Conservation (phyloP, 1,140 invertebrate species). For the Drosophila kanapiae region DNA sequence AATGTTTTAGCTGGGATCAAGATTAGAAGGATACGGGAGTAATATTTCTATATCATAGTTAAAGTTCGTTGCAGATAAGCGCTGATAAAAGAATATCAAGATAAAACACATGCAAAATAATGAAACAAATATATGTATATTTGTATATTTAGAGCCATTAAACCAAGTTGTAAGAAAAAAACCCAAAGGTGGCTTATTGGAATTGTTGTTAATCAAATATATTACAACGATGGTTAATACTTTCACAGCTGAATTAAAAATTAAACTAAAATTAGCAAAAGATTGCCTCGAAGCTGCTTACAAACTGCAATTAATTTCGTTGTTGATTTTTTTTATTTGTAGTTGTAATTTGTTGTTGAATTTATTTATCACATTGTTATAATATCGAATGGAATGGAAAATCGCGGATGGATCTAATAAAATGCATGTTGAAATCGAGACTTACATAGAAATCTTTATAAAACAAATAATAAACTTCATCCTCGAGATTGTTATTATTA, state of each 20-base stretch:
- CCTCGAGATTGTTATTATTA: slow-evolving; percentile 75
- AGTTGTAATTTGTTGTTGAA: not conserved
- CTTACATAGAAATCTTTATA: slow-evolving; percentile 84
- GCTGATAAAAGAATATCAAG: not conserved
- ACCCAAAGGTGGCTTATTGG: not conserved
- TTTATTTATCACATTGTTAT: not conserved
- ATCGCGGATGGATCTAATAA: not conserved
- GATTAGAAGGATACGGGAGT: slow-evolving; percentile 8
- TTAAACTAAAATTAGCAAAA: not conserved
- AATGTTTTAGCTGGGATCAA: not conserved
- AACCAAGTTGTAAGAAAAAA: not conserved
- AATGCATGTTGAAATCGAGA: slow-evolving; percentile 17
- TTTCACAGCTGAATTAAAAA: not conserved
- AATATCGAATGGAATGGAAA: not conserved
- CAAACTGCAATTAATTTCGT: not conserved
- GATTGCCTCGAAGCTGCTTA: not conserved
- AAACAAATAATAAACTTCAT: slow-evolving; percentile 82
- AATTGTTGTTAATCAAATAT: not conserved
- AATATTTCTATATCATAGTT: slow-evolving; percentile 1
- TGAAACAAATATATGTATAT: not conserved
- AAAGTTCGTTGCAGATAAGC: slow-evolving; percentile 4
- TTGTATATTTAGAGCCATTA: too few species aligned
- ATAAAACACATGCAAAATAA: not conserved
- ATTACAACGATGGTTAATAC: too few species aligned
- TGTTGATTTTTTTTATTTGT: not conserved